These are phyloP conservation scores for Anoplophora glabripennis DNA, from an alignment of 1,140 invertebrate species.

Conservation along the genomic window DNA sequence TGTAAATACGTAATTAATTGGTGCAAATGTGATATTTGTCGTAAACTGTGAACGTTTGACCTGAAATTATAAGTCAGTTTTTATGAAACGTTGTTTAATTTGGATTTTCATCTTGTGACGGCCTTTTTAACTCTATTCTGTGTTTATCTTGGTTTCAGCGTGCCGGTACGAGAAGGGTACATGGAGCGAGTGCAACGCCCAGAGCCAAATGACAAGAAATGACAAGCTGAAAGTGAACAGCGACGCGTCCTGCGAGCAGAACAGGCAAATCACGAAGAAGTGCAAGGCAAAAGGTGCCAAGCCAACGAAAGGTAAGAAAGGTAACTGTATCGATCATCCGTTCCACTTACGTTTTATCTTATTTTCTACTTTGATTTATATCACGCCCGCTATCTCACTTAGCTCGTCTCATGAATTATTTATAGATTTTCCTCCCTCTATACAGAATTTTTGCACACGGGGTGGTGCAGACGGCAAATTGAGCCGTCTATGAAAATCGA, in stretches of 20 bases:
- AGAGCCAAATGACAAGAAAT: constrained; percentile 66
- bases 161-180: constrained; percentile 76
- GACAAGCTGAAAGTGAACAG: constrained; percentile 73
- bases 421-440: no score
- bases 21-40: no score
- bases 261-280: constrained; percentile 67
- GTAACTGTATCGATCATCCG: constrained; percentile 38
- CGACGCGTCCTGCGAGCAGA: constrained; percentile 69
- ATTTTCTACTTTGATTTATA: constrained; percentile 14
- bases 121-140: no score
- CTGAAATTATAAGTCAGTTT: no score
- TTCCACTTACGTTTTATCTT: constrained; percentile 26
- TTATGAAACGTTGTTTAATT: no score
- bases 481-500: no score
- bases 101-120: no score
- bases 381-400: background rate
- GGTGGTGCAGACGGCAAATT: no score
- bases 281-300: constrained; percentile 71
- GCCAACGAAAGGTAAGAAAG: constrained; percentile 55
- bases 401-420: no score
- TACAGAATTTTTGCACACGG: no score
- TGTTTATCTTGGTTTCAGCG: constrained; percentile 50
- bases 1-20: no score
- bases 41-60: no score
- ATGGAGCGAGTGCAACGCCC: constrained; percentile 67